Base-by-base conservation (phyloP, 2,113 vertebrate genomes). In the Siphamia tubifer region DNA sequence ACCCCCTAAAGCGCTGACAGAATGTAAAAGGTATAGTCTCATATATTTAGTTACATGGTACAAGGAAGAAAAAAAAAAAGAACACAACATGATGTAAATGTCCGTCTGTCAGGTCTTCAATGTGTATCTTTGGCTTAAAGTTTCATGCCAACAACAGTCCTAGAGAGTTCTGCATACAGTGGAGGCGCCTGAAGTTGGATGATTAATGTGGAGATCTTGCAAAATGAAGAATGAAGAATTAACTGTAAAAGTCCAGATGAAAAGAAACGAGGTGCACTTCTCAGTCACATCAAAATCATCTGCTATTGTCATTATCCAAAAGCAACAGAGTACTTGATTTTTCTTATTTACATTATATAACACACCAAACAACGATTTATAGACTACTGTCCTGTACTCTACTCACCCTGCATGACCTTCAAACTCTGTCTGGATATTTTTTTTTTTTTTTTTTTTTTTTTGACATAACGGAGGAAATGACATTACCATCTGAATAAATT, bases 61-160 rank as follows among this genome's bases (percentile, higher is more conserved):
- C 6, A 67, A 48, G 10, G 2, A 30, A 48, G 10, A 1, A 30
- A 47, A 65, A 28, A 4, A 35, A n/a, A 63, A 5, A 8, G 24
- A 49, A 68, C 34, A 43, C n/a, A 24, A 11, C 60, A 44, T 25
- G 32, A 16, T 61, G 72, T 69, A 13, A n/a, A 35, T 49, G 45
- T 12, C 32, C 28, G 5, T 25, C 4, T 38, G 11, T 74, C 17
- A 25, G 32, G 43, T 42, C n/a, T n/a, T n/a, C n/a, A n/a, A n/a
- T n/a, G n/a, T n/a, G n/a, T n/a, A n/a, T 62, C 62, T 82, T 70
- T 68, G 56, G 68, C 77, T 43, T 51, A 44, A 54, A 24, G 49
- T 70, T 54, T 48, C 39, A 34, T 25, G 54, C 21, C 39, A 62
- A 79, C 81, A 57, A 74, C n/a, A 79, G 15, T 48, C 40, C 47